A percentile compares a stretch with the other conserved stretches of the same genome.
Evolutionary conservation across 2,113 vertebrate species (phyloP).

Genomic region (Aramus guarauna): DNA sequence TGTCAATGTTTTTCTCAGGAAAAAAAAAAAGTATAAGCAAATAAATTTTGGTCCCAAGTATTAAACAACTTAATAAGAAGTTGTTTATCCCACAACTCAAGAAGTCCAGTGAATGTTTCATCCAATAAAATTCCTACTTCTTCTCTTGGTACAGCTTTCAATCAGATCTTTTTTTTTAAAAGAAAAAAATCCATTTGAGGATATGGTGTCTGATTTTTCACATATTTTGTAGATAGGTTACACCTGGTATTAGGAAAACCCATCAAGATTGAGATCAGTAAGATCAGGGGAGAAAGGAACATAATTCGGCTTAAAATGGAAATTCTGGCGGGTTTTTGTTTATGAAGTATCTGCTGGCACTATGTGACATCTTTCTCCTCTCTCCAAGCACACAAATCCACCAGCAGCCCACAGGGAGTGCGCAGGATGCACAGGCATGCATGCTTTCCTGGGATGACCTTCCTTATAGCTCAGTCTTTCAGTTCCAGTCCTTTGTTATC

Average conservation of each 20-base stretch:
- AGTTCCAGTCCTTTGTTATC: neutral
- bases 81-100: neutral
- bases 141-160: neutral
- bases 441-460: neutral
- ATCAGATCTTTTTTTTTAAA: neutral
- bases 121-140: neutral
- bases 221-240: neutral
- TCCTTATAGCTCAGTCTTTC: neutral
- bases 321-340: neutral
- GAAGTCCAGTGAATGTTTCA: neutral
- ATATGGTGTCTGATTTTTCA: neutral
- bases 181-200: neutral
- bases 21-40: neutral
- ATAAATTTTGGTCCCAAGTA: neutral
- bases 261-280: neutral
- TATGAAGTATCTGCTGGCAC: neutral
- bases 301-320: neutral
- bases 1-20: neutral
- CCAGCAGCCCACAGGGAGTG: fast-evolving
- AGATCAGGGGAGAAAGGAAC: neutral
- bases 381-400: neutral
- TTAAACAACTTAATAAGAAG: no score
- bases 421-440: fast-evolving
- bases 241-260: neutral
- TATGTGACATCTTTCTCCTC: neutral